Base-by-base conservation (phyloP, 2,888 invertebrate genomes). In the Dryococelus australis region DNA sequence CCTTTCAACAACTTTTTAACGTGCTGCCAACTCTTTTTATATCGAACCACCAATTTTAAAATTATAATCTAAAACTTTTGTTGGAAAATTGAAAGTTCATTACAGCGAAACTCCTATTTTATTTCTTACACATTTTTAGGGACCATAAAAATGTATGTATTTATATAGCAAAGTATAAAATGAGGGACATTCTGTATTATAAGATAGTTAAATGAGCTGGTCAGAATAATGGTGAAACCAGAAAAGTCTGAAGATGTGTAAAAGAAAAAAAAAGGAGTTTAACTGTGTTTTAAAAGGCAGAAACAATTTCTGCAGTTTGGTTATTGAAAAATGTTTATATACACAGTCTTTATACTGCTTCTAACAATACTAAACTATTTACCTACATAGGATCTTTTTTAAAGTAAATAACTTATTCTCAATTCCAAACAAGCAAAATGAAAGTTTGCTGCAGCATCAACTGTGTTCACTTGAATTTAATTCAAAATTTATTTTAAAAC, bases 401-500 rank as follows among this genome's bases (percentile, higher is more conserved):
- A 24, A n/a, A n/a, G 65, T 65, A 65, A 51, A 65, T 65, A 65
- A 65, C n/a, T 24, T 65, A 24, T 5, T 65, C 65, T 65, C 65
- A 65, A 65, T 65, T n/a, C 24, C 20, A 65, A 65, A 65, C 20
- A 24, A 65, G n/a, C 24, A 16, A 24, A 65, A 65, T 12, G 1
- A 65, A 65, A 65, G 10, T 16, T 65, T 3, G 35, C 35, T 35
- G 35, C 4, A 35, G 35, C 35, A 35, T 83, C n/a, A 83, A 27
- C 24, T 83, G 27, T 12, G 8, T 83, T 83, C 35, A 27, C n/a
- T 12, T 6, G 8, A 83, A 20, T 83, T 83, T 6, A n/a, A 27
- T 35, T 83, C 24, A 83, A 83, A 0, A 12, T 80, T 80, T 80
- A 81, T 83, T 83, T 83, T 83, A 35, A 83, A 83, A 35, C 16